A percentile compares a stretch with the other conserved stretches of the same genome.
These are phyloP conservation scores for Oreochromis grahami DNA, from an alignment of 2,797 vertebrate species.

Conservation along the genomic window DNA sequence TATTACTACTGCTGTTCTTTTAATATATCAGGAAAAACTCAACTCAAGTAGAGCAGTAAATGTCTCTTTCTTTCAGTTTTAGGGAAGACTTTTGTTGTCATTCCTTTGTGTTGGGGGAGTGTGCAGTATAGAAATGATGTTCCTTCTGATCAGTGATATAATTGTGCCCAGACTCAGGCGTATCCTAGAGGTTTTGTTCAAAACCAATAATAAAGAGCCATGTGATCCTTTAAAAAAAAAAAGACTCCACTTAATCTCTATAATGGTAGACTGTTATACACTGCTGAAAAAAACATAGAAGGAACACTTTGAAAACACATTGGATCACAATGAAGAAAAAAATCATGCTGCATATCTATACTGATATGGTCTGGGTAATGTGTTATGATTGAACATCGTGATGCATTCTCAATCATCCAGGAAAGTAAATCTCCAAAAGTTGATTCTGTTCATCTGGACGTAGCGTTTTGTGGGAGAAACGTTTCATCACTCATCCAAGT, in stretches of 20 bases:
- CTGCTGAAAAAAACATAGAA: too few relatives aligned
- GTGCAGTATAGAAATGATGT: neutral
- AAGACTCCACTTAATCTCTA: neutral
- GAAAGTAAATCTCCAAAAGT: too few relatives aligned
- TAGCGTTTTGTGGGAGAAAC: too few relatives aligned
- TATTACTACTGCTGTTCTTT: neutral
- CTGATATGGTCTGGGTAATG: too few relatives aligned
- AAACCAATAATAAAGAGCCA: neutral
- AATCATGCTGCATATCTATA: too few relatives aligned
- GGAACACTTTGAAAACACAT: too few relatives aligned
- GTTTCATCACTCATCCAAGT: too few relatives aligned
- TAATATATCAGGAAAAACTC: neutral
- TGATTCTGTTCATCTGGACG: too few relatives aligned
- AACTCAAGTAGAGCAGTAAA: neutral
- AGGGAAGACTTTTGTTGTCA: neutral
- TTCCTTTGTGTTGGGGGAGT: neutral
- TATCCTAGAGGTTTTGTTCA: neutral
- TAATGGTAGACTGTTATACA: neutral
- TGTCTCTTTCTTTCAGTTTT: neutral
- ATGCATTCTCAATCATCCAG: too few relatives aligned
- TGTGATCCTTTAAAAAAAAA: neutral
- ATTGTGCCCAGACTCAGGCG: neutral
- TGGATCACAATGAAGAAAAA: too few relatives aligned
- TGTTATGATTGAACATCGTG: neutral
- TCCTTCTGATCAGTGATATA: neutral